Evolutionary conservation across 2,797 vertebrate species (phyloP).

Genomic region (Channa striata): DNA sequence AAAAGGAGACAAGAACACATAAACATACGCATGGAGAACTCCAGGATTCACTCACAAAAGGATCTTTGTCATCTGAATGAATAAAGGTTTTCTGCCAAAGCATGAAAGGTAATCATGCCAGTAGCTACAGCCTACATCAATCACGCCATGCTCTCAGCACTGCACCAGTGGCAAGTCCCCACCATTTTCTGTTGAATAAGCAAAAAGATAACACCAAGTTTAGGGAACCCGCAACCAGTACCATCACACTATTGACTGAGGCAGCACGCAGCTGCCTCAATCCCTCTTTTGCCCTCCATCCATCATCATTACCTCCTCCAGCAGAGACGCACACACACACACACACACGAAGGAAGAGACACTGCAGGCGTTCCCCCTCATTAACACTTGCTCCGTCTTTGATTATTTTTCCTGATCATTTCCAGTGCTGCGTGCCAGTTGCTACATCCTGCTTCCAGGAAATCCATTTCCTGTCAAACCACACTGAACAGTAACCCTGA

Average conservation of each 20-base stretch:
- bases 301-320: constrained; percentile 74
- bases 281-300: constrained; percentile 57
- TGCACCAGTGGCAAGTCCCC: constrained; percentile 18
- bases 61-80: constrained; percentile 56
- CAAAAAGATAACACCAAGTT: constrained; percentile 40
- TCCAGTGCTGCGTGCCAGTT: constrained; percentile 65
- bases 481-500: constrained; percentile 53
- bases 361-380: constrained; percentile 73
- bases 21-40: constrained; percentile 23
- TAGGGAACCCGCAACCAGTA: constrained; percentile 33
- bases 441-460: constrained; percentile 74
- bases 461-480: constrained; percentile 70
- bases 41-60: constrained; percentile 55
- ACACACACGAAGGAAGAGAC: constrained; percentile 59
- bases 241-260: constrained; percentile 42
- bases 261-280: constrained; percentile 59
- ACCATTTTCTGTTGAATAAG: background rate
- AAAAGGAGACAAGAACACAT: constrained; percentile 26
- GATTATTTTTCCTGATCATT: constrained; percentile 80
- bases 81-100: constrained; percentile 46
- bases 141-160: background rate
- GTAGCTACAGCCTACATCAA: background rate
- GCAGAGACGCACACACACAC: constrained; percentile 46
- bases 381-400: constrained; percentile 76
- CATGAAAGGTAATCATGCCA: constrained; percentile 48